These are phyloP conservation scores for Pardalotus punctatus DNA, from an alignment of 2,113 vertebrate genomes.

Conservation along the genomic window DNA sequence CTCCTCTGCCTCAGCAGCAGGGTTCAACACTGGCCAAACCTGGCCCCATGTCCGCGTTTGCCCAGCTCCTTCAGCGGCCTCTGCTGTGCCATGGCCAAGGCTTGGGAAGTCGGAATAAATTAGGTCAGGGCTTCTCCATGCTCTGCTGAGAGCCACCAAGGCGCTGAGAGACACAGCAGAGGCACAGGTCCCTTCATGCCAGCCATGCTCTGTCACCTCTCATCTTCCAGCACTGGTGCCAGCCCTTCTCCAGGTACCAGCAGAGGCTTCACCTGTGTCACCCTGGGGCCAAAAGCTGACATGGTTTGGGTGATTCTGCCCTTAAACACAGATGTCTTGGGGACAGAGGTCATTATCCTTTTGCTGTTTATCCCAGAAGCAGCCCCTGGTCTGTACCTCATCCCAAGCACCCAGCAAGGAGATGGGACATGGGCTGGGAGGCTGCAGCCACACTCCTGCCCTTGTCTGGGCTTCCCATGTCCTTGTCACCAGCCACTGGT, in stretches of 20 bases:
- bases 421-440: not conserved
- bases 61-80: not conserved
- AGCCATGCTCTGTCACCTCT: not conserved
- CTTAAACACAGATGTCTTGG: not conserved
- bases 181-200: accelerated
- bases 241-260: accelerated
- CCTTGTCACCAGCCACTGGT: not conserved
- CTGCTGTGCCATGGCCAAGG: not conserved
- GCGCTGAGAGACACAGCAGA: not conserved
- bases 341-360: not conserved
- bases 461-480: not conserved
- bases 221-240: not conserved
- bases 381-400: not conserved
- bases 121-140: not conserved
- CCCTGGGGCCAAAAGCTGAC: not conserved
- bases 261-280: accelerated
- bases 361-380: not conserved
- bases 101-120: not conserved
- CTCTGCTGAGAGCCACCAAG: not conserved
- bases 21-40: not conserved
- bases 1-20: accelerated
- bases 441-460: not conserved
- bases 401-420: accelerated
- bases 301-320: not conserved
- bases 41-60: accelerated